Evolutionary conservation across 2,113 vertebrate species (phyloP).

Genomic region (Hypanus sabinus): DNA sequence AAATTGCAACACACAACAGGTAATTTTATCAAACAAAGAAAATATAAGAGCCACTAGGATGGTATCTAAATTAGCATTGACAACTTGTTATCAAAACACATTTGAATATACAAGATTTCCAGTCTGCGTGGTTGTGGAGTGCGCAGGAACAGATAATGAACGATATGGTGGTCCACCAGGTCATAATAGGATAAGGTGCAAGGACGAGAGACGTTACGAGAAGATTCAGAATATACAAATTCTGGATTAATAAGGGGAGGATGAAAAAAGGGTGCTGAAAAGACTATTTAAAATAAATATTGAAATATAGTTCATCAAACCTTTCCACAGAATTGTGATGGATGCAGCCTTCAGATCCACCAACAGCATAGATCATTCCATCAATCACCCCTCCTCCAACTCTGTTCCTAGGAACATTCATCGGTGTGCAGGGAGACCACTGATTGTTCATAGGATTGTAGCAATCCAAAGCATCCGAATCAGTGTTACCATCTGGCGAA

Average conservation of each 20-base stretch:
- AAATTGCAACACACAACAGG: neutral
- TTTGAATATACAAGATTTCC: neutral
- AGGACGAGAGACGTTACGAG: neutral
- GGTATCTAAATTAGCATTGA: neutral
- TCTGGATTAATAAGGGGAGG: neutral
- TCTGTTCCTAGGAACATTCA: constrained; percentile 84
- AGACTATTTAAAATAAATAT: neutral
- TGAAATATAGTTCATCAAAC: constrained; percentile 52
- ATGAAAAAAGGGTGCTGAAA: neutral
- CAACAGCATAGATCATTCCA: constrained; percentile 81
- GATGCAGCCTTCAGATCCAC: constrained; percentile 81
- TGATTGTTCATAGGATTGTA: constrained; percentile 91
- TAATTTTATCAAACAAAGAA: neutral
- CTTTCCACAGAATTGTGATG: constrained; percentile 86
- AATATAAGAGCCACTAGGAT: neutral
- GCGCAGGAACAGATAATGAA: neutral
- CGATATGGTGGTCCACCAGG: neutral
- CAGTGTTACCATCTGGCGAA: constrained; percentile 80
- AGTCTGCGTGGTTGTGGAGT: neutral
- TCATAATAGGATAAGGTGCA: neutral
- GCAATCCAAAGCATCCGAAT: constrained; percentile 79
- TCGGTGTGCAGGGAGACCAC: constrained; percentile 79
- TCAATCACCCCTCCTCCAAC: constrained; percentile 87
- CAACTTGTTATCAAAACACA: neutral
- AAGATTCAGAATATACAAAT: neutral